Evolutionary conservation across 2,113 vertebrate genomes (phyloP), one percentile per base, ranked within the genome.

Genomic region (Sturnira hondurensis): DNA sequence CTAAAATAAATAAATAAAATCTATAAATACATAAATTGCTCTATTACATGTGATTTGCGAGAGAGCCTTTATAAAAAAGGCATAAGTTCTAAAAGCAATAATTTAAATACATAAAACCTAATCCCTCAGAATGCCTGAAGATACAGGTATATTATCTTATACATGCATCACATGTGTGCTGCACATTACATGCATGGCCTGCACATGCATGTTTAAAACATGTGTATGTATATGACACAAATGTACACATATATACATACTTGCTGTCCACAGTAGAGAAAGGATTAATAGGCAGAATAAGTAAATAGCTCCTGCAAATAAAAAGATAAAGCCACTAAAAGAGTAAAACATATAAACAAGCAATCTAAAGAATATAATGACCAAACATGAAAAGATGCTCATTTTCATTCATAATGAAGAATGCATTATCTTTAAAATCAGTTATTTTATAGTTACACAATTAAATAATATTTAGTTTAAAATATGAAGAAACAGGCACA

Each of bases 301-400:
- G 47, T 43, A 95, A 91, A 85, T 56, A 68, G 26, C 24, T 81
- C 26, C 28, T 81, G 54, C 5, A 94, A 84, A 84, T 77, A 84
- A 94, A 58, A 81, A 73, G 31, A 28, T 54, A 91, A 70, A 73
- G 17, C 1, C 7, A 47, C 70, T 87, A 91, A 96, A 93, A 91
- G 50, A 67, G 5, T 67, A 88, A 78, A 56, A 94, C 38, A 89
- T 41, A 50, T 77, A 85, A 43, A 58, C 50, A 73, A 93, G 41
- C 31, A 93, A 94, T 76, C 92, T 56, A 92, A 50, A 97, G 70
- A 93, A 89, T 9, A 93, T 24, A 95, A 73, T 22, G 3, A 78
- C 10, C 12, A 92, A 92, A 73, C 33, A 67, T 82, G 52, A 92
- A 86, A 96, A 86, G 58, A 58, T 82, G 20, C 20, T 89, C 13